phyloP scores from a whole-genome alignment of 2,113 vertebrate genomes.

The Neotragus pygmaeus region DNA sequence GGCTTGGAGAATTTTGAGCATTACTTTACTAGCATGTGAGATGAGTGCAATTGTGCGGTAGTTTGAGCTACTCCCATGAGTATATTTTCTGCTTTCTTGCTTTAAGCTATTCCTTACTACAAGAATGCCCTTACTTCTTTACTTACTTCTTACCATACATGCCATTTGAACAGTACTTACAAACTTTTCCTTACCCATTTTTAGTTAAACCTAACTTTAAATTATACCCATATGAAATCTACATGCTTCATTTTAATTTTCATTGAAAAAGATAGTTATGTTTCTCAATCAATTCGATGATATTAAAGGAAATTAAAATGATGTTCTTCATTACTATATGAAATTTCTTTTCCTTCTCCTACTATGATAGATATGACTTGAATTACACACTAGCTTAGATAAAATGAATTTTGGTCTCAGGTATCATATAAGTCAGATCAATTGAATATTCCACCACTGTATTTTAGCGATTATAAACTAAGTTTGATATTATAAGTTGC shows the following conservation, averaged over 20 bases:
- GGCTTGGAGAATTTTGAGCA: too few relatives aligned
- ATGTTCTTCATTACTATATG: not conserved
- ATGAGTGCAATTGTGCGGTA: too few relatives aligned
- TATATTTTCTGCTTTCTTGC: constrained; percentile 7
- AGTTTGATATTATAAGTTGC: not conserved
- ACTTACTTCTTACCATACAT: not conserved
- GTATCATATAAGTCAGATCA: not conserved
- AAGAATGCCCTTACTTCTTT: not conserved
- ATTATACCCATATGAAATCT: not conserved
- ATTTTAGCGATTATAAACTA: not conserved
- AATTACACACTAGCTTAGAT: not conserved
- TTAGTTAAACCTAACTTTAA: not conserved
- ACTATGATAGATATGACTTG: not conserved
- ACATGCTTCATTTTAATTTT: not conserved
- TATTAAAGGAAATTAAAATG: not conserved
- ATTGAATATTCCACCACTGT: not conserved
- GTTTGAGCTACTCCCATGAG: not conserved
- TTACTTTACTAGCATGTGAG: too few relatives aligned
- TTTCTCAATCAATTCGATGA: not conserved
- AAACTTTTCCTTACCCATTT: not conserved
- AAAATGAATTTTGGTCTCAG: not conserved
- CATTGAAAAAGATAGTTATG: not conserved
- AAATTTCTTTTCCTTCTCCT: not conserved
- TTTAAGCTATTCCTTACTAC: not conserved
- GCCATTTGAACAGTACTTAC: not conserved